Base-by-base conservation (phyloP, 2,113 vertebrate genomes). In the Hippocampus comes region DNA sequence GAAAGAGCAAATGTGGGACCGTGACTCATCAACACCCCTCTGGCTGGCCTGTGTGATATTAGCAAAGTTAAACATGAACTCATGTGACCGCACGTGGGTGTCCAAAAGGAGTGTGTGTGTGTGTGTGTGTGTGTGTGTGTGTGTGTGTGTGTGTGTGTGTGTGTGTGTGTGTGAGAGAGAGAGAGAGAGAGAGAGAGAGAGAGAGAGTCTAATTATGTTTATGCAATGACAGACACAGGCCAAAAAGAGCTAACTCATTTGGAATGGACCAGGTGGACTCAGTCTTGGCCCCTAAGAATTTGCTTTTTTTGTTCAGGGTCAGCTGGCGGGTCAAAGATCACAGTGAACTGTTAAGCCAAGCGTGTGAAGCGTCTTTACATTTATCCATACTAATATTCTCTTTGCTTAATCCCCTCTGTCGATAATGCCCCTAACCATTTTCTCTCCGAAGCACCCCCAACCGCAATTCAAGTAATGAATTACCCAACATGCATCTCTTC, bases 281-380 rank as follows among this genome's bases (percentile, higher is more conserved):
- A 57, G 41, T 15, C 34, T 74, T 66, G 46, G 82, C 64, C 84
- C 85, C 84, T 82, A 87, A 84, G 85, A 86, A 91, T 90, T 77
- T 77, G 78, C 83, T 84, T 89, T 86, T 79, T 83, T 85, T 71
- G 43, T 81, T 81, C 77, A 38, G 85, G 85, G 81, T 89, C 89
- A 88, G 59, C 56, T 53, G 80, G 63, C 48, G 14, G 27, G 85
- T 85, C 87, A 83, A 61, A 87, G 89, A 87, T 85, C 81, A 85
- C 3, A 41, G 67, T 66, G 77, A 84, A 75, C 77, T 79, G 63
- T 77, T 74, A 4, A 73, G 79, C 82, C 70, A 79, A 78, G 76
- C 73, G 76, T 57, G 79, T 73, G 12, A 70, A 43, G 61, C 4
- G 66, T 73, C 70, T 65, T 75, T 21, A 20, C 67, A 41, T 79